These are phyloP conservation scores for Limnephilus lunatus DNA, from an alignment of 2,888 invertebrate species.

Conservation along the genomic window DNA sequence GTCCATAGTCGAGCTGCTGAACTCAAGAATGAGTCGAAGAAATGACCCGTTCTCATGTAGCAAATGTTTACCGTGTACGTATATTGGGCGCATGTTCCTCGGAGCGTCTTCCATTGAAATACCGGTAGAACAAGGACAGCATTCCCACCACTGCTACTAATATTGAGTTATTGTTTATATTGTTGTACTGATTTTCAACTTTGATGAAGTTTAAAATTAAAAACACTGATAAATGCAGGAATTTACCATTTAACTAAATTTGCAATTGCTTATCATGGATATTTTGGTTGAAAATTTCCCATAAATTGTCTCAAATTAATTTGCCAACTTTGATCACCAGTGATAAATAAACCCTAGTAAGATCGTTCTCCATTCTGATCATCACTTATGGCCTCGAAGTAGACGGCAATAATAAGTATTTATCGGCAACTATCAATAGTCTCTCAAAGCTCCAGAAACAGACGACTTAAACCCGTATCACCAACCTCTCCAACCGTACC, in stretches of 20 bases:
- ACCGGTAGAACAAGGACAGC: no score
- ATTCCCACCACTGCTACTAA: no score
- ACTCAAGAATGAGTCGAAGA: no score
- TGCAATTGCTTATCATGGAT: no score
- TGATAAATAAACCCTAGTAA: background rate
- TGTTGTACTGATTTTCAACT: background rate
- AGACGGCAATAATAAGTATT: background rate
- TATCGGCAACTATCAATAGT: conserved; percentile 15
- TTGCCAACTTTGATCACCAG: background rate
- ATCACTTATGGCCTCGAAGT: conserved; percentile 12
- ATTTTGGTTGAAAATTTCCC: background rate
- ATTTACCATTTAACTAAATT: background rate
- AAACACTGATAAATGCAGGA: background rate
- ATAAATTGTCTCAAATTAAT: background rate
- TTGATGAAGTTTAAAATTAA: background rate
- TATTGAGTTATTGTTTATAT: no score
- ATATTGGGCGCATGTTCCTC: no score
- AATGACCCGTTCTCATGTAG: no score
- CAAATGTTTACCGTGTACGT: no score
- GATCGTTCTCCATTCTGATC: background rate
- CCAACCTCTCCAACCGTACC: background rate
- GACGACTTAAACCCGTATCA: conserved; percentile 11
- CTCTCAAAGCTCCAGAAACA: background rate
- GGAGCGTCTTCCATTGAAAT: no score
- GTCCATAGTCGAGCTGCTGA: no score